phyloP scores from a whole-genome alignment of 2,113 vertebrate genomes.

The Erythrolamprus reginae region DNA sequence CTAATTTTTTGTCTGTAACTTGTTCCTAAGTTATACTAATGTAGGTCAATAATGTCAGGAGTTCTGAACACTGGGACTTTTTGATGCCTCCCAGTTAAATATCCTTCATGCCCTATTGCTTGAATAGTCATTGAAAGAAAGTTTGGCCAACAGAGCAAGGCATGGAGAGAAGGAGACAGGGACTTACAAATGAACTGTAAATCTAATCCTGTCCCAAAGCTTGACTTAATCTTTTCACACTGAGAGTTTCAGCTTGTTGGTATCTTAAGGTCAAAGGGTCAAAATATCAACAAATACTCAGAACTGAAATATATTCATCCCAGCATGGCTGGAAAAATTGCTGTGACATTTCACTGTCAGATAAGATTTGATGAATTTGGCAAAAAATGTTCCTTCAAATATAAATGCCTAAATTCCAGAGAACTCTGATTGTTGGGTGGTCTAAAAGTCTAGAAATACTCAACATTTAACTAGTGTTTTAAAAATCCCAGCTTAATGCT shows the following conservation, averaged over 20 bases:
- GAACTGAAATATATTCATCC: not conserved
- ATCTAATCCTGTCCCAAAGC: not conserved
- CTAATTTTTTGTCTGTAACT: not conserved
- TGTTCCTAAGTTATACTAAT: conserved; percentile 2
- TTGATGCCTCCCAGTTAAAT: not conserved
- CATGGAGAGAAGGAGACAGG: conserved; percentile 3
- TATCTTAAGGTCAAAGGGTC: not conserved
- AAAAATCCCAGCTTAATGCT: not conserved
- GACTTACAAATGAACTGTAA: conserved; percentile 13
- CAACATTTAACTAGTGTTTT: not conserved
- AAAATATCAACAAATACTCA: not conserved
- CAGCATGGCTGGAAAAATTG: conserved; percentile 15
- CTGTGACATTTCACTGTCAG: not conserved
- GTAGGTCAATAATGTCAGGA: not conserved
- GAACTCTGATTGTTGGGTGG: not conserved
- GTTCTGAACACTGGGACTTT: conserved; percentile 1
- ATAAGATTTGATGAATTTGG: not conserved
- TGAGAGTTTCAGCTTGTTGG: not conserved
- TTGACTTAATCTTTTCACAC: conserved; percentile 18
- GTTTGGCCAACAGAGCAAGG: not conserved
- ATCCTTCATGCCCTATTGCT: not conserved
- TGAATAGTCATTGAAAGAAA: not conserved
- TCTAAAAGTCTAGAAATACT: not conserved
- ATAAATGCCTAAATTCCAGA: not conserved
- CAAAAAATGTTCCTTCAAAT: not conserved